Evolutionary conservation across 2,888 invertebrate genomes (phyloP).

Genomic region (Diarsia rubi): DNA sequence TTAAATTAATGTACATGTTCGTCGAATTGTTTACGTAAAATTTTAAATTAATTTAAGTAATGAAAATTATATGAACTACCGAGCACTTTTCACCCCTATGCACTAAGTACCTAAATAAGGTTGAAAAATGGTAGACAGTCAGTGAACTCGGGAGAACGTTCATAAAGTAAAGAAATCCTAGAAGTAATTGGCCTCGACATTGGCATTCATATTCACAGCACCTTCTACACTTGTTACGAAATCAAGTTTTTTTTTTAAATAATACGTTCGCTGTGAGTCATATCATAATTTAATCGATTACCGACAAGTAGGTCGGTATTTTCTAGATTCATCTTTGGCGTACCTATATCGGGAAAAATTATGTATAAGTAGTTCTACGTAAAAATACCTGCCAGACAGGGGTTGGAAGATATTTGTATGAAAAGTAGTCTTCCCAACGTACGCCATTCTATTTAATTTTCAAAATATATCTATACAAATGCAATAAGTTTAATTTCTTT

Average conservation of each 20-base stretch:
- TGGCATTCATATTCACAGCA: constrained; percentile 54
- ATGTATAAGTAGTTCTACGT: not conserved
- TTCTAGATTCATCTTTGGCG: constrained; percentile 39
- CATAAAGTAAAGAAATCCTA: constrained; percentile 13
- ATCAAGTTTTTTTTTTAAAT: constrained; percentile 43
- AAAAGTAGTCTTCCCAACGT: too few relatives aligned
- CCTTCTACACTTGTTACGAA: constrained; percentile 42
- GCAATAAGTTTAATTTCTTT: too few relatives aligned
- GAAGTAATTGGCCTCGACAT: constrained; percentile 56
- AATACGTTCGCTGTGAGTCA: constrained; percentile 50
- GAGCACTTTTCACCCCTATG: too few relatives aligned
- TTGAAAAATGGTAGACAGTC: too few relatives aligned
- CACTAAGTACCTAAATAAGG: too few relatives aligned
- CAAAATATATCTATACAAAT: too few relatives aligned
- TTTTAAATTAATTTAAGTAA: too few relatives aligned
- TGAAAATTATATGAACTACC: too few relatives aligned
- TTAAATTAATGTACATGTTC: not conserved
- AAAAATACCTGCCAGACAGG: not conserved
- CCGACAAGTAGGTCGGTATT: constrained; percentile 9
- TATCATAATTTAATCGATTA: constrained; percentile 38
- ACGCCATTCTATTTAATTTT: too few relatives aligned
- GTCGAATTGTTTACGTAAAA: not conserved
- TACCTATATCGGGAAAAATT: constrained; percentile 1
- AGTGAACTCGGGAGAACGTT: not conserved
- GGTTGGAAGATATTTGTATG: too few relatives aligned